These are phyloP conservation scores for Rambutsinella grinnellia DNA, from an alignment of 2,888 invertebrate genomes.

Conservation along the genomic window DNA sequence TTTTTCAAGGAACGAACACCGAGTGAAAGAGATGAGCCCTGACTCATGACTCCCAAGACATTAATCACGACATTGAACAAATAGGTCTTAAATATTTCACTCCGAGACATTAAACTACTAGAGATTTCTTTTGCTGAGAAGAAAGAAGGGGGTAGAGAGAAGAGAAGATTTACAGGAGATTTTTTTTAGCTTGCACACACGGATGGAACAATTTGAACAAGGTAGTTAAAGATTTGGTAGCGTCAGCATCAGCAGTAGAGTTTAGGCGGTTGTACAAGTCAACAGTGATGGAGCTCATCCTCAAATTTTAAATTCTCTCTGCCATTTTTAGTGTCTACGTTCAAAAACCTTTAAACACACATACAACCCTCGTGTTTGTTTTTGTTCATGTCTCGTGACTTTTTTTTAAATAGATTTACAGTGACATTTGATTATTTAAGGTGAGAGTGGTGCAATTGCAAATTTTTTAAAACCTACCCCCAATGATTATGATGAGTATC, in stretches of 20 bases:
- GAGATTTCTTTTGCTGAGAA: too few species aligned
- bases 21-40: conserved; percentile 37
- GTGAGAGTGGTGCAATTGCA: too few species aligned
- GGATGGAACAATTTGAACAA: not conserved
- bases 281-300: conserved; percentile 19
- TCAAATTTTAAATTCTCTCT: conserved; percentile 16
- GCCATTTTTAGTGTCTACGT: conserved; percentile 29
- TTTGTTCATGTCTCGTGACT: conserved; percentile 30
- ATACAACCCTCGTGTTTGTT: conserved; percentile 32
- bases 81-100: not conserved
- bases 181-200: conserved; percentile 11
- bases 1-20: conserved; percentile 38
- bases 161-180: not conserved
- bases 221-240: conserved; percentile 9
- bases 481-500: conserved; percentile 70
- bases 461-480: conserved; percentile 70
- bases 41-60: not conserved
- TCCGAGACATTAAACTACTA: conserved; percentile 1
- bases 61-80: conserved; percentile 1
- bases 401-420: not conserved
- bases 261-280: conserved; percentile 11
- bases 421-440: not conserved
- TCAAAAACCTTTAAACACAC: conserved; percentile 40
- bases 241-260: conserved; percentile 2
- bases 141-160: conserved; percentile 13